Conservation (phyloP, 2,888 invertebrate species). For the Lacanobia wlatinum region DNA sequence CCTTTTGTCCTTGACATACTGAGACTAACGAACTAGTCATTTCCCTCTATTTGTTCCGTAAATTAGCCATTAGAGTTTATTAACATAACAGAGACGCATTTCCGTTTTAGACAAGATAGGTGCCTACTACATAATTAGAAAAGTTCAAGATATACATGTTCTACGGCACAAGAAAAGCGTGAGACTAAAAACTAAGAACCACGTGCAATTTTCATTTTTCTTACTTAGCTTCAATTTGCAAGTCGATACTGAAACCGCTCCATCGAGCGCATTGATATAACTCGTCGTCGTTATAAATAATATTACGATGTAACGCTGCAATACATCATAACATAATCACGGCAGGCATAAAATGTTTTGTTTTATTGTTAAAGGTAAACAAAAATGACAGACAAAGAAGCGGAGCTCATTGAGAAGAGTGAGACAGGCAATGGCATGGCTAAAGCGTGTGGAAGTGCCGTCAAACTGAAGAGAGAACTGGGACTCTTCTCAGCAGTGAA, state of each 20-base stretch:
- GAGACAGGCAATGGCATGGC: conserved; percentile 69
- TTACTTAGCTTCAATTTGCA: conserved; percentile 16
- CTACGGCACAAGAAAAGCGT: not conserved
- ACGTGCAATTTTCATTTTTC: conserved; percentile 10
- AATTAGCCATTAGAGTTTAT: conserved; percentile 33
- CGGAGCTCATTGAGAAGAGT: conserved; percentile 70
- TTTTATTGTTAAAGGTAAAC: conserved; percentile 69
- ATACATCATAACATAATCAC: conserved; percentile 29
- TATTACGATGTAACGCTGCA: conserved; percentile 22
- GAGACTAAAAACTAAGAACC: not conserved
- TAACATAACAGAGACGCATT: conserved; percentile 15
- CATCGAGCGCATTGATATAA: conserved; percentile 10
- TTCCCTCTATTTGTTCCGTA: conserved; percentile 33
- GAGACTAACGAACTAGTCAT: conserved; percentile 30
- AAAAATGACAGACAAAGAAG: conserved; percentile 77
- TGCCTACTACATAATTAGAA: not conserved
- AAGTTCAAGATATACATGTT: not conserved
- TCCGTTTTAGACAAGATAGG: conserved; percentile 17
- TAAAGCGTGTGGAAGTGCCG: conserved; percentile 78
- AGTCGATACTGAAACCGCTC: conserved; percentile 22
- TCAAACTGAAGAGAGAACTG: conserved; percentile 93
- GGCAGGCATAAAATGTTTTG: conserved; percentile 26
- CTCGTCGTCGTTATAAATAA: conserved; percentile 19
- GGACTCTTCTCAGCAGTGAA: conserved; percentile 95
- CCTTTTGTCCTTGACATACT: conserved; percentile 48